phyloP scores from a whole-genome alignment of 2,113 vertebrate species.

The Callipepla squamata region DNA sequence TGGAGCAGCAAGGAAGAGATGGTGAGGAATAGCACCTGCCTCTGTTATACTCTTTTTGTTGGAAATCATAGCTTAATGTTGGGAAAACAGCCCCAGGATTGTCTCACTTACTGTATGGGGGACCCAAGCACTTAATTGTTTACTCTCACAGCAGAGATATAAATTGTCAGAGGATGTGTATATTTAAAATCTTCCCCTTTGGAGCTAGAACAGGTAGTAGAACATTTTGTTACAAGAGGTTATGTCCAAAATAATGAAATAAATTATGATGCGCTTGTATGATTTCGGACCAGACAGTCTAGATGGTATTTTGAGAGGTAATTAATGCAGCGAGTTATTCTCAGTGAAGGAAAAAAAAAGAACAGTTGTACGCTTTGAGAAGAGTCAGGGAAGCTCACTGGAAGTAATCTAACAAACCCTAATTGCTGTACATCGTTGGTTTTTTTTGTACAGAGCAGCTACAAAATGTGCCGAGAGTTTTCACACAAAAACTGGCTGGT shows the following conservation, averaged over 20 bases:
- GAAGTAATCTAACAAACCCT: neutral
- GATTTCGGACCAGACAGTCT: neutral
- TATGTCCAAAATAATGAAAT: neutral
- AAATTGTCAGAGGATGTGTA: neutral
- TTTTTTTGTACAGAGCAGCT: constrained; percentile 63
- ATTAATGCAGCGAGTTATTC: neutral
- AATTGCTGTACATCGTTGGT: neutral
- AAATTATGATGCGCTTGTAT: neutral
- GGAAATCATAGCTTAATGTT: neutral
- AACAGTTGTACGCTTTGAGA: neutral
- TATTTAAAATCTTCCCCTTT: neutral
- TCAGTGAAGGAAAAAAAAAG: neutral
- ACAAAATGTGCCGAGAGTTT: constrained; percentile 95
- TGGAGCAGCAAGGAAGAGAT: constrained; percentile 85
- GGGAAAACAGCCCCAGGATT: neutral
- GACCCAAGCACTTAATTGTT: neutral
- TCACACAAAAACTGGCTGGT: constrained; percentile 97
- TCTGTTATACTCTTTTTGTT: neutral
- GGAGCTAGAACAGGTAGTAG: neutral
- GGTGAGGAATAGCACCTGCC: constrained; percentile 69
- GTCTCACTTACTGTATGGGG: neutral
- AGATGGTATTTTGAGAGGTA: neutral
- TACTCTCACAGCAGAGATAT: neutral
- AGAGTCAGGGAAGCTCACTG: neutral
- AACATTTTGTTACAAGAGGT: neutral